Base-by-base conservation (phyloP, 1,140 invertebrate species). In the Drosophila bocqueti region DNA sequence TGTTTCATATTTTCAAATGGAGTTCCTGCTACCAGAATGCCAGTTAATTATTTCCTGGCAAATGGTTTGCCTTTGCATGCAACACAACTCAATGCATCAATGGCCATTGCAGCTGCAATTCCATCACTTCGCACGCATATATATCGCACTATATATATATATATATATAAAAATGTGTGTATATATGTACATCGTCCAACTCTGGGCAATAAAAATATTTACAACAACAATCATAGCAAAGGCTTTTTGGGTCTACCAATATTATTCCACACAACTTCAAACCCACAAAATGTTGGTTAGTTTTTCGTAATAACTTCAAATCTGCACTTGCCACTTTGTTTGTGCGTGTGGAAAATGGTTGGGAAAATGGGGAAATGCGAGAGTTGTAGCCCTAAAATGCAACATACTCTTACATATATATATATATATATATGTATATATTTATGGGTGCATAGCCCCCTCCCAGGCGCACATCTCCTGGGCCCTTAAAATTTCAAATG, bases 221-320 rank as follows among this genome's bases (percentile, higher is more conserved):
- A 73, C 71, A 76, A 69, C 67, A 79, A 79, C 65, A 79, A 74
- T 69, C 74, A 73, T 61, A 72, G 64, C 75, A 90, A 83, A 86
- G 79, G 81, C 86, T 85, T 91, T 91, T 92, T 72, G 79, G 90
- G 91, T 91, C 91, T 91, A 92, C 91, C 91, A 91, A 92, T 92
- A 92, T 92, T 92, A 92, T 91, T 92, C 91, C 91, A 92, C 91
- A 92, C 91, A 92, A 92, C 91, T 92, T 92, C 86, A 92, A 92
- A 89, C 89, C 91, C 91, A 92, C 91, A 92, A 92, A 91, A 92
- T 92, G 91, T 87, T 92, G 91, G 91, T 92, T 92, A 92, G 91
- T 92, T 92, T 92, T 91, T 89, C 87, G 87, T 92, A 92, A 92
- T 92, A 92, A 92, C 90, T 87, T 86, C 86, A 92, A 92, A 92